Base-by-base conservation (phyloP, 2,113 vertebrate genomes). In the Erpornis zantholeuca region DNA sequence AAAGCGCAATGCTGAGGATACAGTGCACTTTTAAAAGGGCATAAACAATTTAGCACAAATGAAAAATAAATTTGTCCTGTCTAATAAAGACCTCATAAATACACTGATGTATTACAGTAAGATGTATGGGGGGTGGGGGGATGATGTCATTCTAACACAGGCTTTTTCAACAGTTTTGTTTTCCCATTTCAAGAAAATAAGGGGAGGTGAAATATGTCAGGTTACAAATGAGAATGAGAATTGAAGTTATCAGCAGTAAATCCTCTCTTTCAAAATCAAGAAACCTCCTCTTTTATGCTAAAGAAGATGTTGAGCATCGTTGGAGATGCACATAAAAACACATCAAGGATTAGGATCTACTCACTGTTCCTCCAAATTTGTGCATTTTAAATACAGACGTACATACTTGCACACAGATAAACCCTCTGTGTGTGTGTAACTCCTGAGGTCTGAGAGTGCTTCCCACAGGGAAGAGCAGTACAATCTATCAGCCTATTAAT, bases 61-160 rank as follows among this genome's bases (percentile, higher is more conserved):
- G 92, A 97, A 91, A 97, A 97, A 93, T 89, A 95, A 89, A 92
- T 95, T 86, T 81, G 10, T 29, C 83, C 53, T 96, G 65, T 82
- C 92, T 97, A 94, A 94, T 94, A 94, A 96, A 97, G 94, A 84
- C 59, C 91, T 93, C 90, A 91, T 90, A 92, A 97, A 97, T 64
- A 86, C 78, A 90, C 56, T 52, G 88, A 72, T 79, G 68, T 94
- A 97, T 96, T 93, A 61, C 40, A 96, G 61, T 45, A 85, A 96
- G 65, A 56, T 87, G 35, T 19, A 47, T 38, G 21, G 66, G 38
- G 18, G 8, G 12, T 36, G 28, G 35, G n/a, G 47, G 4, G 22
- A 79, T 72, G 69, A 85, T 27, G 65, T 49, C 13, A 49, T 71
- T 92, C 44, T 90, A 86, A 87, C 72, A 80, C 29, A 79, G 40